Evolutionary conservation across 1,140 invertebrate species (phyloP), one percentile per base, ranked within the genome.

Genomic region (Bombyx mori): DNA sequence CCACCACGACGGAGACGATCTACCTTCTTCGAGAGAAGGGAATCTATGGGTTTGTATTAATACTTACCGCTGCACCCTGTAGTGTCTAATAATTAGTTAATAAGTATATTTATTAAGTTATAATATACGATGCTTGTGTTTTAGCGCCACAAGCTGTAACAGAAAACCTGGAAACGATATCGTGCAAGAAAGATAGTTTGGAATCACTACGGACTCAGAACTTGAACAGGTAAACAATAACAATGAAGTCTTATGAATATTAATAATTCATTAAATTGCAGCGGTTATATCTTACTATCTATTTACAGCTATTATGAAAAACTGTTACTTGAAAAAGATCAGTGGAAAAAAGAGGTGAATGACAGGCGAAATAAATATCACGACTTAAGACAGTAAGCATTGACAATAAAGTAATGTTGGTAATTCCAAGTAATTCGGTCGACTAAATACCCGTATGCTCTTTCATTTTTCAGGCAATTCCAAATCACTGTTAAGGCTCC

Each of bases 271-370:
- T 45, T 22, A 35, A 6, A 26, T 44, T 46, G 1, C 26, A 46
- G 6, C 1, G 22, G 44, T 53, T 42, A 54, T 45, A 46, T 6
- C 12, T 54, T 45, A 44, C 43, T 53, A 18, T 26, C 45, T 49
- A 9, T 59, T 77, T 77, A 61, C 55, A 86, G 83, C 42, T 86
- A 86, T 67, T 71, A 75, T 64, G 61, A 80, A 6, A 69, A 72
- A 60, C 65, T 86, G 8, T 56, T 79, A 45, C 59, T 57, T 51
- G 83, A 86, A 63, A 84, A 86, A 61, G 73, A 80, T 52, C 69
- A 74, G 54, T 86, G 83, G 83, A 84, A 83, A 67, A 80, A 71
- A 57, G 81, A 83, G 67, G 77, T 81, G 10, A 78, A 75, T n/a
- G 64, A 65, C 8, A 74, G 80, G 52, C 54, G 72, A 50, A 75